Base-by-base conservation (phyloP, 2,797 vertebrate species). In the Squalus acanthias region DNA sequence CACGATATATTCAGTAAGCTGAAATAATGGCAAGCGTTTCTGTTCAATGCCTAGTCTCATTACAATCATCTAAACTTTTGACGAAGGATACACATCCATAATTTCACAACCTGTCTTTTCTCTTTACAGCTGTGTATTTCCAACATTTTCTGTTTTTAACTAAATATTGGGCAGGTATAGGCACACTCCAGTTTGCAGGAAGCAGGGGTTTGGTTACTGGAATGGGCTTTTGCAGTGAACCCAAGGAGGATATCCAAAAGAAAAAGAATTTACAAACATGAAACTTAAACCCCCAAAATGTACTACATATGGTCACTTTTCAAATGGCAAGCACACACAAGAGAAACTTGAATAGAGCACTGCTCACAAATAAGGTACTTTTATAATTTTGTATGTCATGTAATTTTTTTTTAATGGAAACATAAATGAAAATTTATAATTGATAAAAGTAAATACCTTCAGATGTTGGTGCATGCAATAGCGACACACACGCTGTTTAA, bases 391-490 rank as follows among this genome's bases (percentile, higher is more conserved):
- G 24, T 12, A 69, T 0, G 10, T 92, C 89, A 3, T 4, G 4
- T 91, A 33, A 33, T 91, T 29, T 33, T 85, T 20, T 85, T 22
- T 67, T 33, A 33, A 76, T n/a, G 15, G 57, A 29, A 74, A 60
- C 50, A 89, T 29, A 89, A 74, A 85, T 46, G 8, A 85, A 50
- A 50, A 85, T 46, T 46, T 85, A 33, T 53, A 74, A 5, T 7
- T 76, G 1, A 95, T 17, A 29, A 76, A 76, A 74, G 0, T 72
- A 33, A 60, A 5, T 97, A 99, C 99, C 99, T 99, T 99, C 97
- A 99, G 98, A 97, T 99, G 99, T 97, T 99, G 99, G 97, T 99
- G 99, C 99, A 99, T 99, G 97, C 99, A 99, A 97, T 99, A 99
- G 82, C 99, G 98, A 97, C 99, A 99, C 97, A 99, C 98, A 97